Evolutionary conservation across 2,113 vertebrate species (phyloP), one percentile per base, ranked within the genome.

Genomic region (Engraulis encrasicolus): DNA sequence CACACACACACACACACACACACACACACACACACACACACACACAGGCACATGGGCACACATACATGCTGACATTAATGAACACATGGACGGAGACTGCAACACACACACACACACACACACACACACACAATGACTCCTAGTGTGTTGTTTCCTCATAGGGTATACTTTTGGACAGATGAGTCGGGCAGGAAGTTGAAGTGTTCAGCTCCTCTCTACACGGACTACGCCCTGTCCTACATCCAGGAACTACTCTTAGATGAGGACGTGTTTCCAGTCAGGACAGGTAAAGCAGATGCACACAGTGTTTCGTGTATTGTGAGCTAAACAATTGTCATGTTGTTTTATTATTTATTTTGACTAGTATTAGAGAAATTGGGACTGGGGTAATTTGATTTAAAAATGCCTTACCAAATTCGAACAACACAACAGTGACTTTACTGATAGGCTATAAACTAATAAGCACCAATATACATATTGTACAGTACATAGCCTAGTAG

Each of bases 141-240:
- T 34, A 23, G 38, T 77, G 23, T 74, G 23, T 66, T 17, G 11
- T 82, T 71, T 85, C 79, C 88, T 66, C 40, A 17, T 78, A 94
- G 93, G 81, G 81, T 93, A 81, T 96, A 95, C 85, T 86, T 92
- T 82, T 96, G 95, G 95, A 95, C 86, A 0, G 95, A 96, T n/a
- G 95, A 96, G 50, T 93, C 94, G 1, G 95, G 95, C 79, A 95
- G 92, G 88, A 96, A 95, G 91, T 83, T 95, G 79, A 96, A 95
- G 86, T 96, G 95, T 86, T 95, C 95, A 0, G 95, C 93, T 48
- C 95, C 95, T 0, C 92, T 95, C 40, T 96, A 96, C 91, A 94
- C 92, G 14, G 95, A 96, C 91, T 95, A 95, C 0, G 92, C 95
- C 89, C 94, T 95, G 95, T 96, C 94, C 7, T 96, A 96, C 91